phyloP scores from a whole-genome alignment of 2,113 vertebrate genomes.

The Ibidorhyncha struthersii region DNA sequence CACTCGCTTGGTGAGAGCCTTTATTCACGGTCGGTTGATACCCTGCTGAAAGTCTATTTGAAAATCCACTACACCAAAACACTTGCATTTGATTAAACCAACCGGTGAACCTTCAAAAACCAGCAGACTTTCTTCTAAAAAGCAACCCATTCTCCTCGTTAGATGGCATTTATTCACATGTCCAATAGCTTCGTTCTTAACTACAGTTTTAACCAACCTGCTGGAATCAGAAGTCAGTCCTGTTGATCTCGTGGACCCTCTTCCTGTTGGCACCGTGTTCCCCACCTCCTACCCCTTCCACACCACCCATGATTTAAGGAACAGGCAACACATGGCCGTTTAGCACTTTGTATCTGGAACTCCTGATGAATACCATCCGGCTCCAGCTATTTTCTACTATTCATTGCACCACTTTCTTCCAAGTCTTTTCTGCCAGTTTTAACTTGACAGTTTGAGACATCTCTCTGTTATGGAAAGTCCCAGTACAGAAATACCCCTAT shows the following conservation, averaged over 20 bases:
- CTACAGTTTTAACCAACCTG: background rate
- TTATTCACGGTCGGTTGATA: background rate
- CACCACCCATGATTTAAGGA: background rate
- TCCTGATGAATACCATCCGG: background rate
- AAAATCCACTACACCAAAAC: background rate
- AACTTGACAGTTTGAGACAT: background rate
- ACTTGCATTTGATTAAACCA: background rate
- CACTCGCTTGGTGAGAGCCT: background rate
- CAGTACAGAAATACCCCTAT: background rate
- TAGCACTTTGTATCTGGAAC: background rate
- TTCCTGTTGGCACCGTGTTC: accelerated
- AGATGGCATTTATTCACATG: background rate
- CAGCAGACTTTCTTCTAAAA: background rate
- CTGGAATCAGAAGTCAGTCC: background rate
- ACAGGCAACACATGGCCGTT: background rate
- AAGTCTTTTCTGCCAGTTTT: background rate
- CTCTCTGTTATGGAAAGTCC: background rate
- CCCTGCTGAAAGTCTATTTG: background rate
- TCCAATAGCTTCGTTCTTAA: background rate
- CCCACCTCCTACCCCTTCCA: background rate
- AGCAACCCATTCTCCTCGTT: background rate
- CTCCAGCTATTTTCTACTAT: background rate
- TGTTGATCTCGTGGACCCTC: background rate
- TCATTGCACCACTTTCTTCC: background rate
- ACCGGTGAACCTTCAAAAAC: background rate